These are phyloP conservation scores for Lutra lutra DNA, from an alignment of 2,797 vertebrate species.

Conservation along the genomic window DNA sequence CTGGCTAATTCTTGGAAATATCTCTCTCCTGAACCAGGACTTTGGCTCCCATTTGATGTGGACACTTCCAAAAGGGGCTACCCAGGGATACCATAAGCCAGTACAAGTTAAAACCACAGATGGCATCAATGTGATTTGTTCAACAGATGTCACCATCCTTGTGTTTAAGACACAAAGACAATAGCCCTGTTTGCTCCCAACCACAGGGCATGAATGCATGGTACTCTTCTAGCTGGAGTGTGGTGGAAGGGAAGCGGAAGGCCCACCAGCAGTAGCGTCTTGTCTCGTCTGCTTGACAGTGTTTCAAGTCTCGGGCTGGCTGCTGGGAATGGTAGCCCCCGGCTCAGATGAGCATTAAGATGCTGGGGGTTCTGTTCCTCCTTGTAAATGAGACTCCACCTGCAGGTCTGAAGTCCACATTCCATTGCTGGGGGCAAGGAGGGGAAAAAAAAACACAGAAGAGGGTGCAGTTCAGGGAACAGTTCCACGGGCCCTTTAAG, in stretches of 20 bases:
- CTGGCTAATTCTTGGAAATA: neutral
- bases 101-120: neutral
- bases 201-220: rapidly evolving
- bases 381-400: rapidly evolving
- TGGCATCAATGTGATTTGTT: neutral
- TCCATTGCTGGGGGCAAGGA: neutral
- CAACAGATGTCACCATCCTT: neutral
- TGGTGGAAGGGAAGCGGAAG: neutral
- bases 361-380: neutral
- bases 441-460: neutral
- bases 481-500: neutral
- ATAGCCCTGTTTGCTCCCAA: neutral
- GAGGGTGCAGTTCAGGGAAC: neutral
- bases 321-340: neutral
- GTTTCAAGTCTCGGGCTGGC: rapidly evolving
- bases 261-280: rapidly evolving
- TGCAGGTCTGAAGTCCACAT: neutral
- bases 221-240: too few species aligned
- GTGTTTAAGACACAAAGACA: neutral
- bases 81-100: neutral
- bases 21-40: neutral
- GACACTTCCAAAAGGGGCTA: neutral
- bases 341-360: neutral
- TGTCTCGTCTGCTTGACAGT: neutral
- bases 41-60: neutral